These are phyloP conservation scores for Pterocles orientalis DNA, from an alignment of 2,113 vertebrate species.

Conservation along the genomic window DNA sequence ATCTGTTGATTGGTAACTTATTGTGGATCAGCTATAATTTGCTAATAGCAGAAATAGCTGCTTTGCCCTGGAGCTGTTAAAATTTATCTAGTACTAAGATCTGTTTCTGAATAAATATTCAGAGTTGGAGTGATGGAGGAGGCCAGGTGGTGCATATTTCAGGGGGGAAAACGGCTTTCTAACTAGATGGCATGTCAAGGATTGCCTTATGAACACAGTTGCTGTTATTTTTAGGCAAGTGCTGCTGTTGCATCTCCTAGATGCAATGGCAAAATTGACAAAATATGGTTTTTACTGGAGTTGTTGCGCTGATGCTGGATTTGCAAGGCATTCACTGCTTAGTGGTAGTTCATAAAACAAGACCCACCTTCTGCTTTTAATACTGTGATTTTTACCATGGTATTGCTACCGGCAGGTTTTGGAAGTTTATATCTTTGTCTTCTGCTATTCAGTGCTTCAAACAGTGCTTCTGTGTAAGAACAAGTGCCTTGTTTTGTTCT, in stretches of 20 bases:
- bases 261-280: background rate
- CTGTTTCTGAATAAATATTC: background rate
- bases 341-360: background rate
- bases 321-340: background rate
- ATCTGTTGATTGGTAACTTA: background rate
- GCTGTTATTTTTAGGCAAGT: background rate
- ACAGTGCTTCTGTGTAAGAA: background rate
- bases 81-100: background rate
- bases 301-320: background rate
- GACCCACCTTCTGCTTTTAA: background rate
- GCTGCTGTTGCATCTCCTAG: background rate
- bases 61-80: background rate
- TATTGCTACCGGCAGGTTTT: fast-evolving
- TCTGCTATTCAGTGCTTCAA: background rate
- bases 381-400: background rate
- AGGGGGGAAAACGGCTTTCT: background rate
- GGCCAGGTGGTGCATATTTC: background rate
- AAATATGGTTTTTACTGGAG: background rate
- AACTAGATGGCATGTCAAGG: background rate
- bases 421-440: fast-evolving
- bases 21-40: background rate
- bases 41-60: background rate
- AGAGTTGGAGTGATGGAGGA: background rate
- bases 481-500: background rate
- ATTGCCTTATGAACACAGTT: background rate